phyloP scores from a whole-genome alignment of 2,888 invertebrate species.

The Phengaris arion region DNA sequence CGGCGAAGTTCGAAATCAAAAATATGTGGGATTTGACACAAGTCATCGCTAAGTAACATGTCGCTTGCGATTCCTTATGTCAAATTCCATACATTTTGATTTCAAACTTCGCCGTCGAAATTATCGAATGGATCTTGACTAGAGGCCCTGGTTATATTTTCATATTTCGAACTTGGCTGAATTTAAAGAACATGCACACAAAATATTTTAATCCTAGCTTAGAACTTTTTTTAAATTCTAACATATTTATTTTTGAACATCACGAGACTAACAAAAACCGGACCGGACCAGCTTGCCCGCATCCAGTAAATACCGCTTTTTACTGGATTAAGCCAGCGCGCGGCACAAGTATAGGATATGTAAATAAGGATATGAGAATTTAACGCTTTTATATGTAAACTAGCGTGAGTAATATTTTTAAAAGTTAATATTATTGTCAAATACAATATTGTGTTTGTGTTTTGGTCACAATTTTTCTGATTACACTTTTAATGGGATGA shows the following conservation, averaged over 20 bases:
- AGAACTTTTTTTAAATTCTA: conserved; percentile 1
- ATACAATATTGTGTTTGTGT: not conserved
- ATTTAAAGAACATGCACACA: not conserved
- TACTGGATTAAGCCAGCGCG: conserved; percentile 54
- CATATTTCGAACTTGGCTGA: too few species aligned
- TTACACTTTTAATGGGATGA: not conserved
- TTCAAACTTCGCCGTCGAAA: too few species aligned
- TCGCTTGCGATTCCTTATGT: too few species aligned
- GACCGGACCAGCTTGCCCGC: conserved; percentile 46
- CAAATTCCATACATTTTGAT: too few species aligned
- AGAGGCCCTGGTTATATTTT: too few species aligned
- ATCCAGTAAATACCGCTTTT: conserved; percentile 65
- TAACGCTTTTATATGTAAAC: conserved; percentile 52
- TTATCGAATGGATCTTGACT: too few species aligned
- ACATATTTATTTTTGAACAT: conserved; percentile 41
- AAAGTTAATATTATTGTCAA: conserved; percentile 19
- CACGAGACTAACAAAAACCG: conserved; percentile 46
- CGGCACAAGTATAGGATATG: conserved; percentile 52
- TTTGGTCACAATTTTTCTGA: not conserved
- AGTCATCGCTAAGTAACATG: too few species aligned
- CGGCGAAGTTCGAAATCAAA: too few species aligned
- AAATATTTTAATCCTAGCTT: conserved; percentile 6
- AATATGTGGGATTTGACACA: too few species aligned
- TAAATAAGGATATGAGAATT: conserved; percentile 61
- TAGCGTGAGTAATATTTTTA: conserved; percentile 34